phyloP scores from a whole-genome alignment of 2,797 vertebrate species.

The Scolopax bukidnonensis region DNA sequence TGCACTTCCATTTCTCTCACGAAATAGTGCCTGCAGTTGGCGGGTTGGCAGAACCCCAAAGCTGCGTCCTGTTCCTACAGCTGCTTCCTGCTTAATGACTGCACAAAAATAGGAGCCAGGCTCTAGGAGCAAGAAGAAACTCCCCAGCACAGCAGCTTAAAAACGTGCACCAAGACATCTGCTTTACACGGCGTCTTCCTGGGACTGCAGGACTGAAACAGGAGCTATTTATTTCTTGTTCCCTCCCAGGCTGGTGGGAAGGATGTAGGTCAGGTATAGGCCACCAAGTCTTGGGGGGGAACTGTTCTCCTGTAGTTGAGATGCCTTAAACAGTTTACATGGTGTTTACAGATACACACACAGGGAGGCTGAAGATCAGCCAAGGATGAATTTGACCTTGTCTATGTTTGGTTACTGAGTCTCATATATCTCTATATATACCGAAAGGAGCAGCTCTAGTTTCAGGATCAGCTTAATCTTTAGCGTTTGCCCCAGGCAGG shows the following conservation, averaged over 20 bases:
- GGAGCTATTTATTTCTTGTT: conserved; percentile 23
- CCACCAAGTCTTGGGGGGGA: neutral
- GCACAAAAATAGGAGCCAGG: neutral
- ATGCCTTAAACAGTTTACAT: neutral
- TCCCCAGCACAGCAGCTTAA: neutral
- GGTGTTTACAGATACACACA: neutral
- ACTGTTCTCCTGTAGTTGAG: neutral
- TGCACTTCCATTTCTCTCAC: neutral
- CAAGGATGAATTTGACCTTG: conserved; percentile 24
- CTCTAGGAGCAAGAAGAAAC: neutral
- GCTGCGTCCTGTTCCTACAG: conserved; percentile 32
- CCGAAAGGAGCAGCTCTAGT: conserved; percentile 7
- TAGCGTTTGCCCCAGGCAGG: fast-evolving
- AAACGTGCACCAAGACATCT: neutral
- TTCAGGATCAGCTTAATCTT: conserved; percentile 50
- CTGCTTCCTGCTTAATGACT: conserved; percentile 59
- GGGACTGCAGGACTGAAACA: conserved; percentile 1
- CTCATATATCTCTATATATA: neutral
- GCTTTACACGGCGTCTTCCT: neutral
- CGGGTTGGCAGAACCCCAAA: conserved; percentile 39
- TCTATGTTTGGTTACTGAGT: neutral
- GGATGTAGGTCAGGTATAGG: neutral
- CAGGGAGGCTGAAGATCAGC: neutral
- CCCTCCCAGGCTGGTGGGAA: neutral
- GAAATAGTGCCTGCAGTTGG: neutral